Conservation (phyloP, 2,888 invertebrate species). For the Melinaea menophilus region DNA sequence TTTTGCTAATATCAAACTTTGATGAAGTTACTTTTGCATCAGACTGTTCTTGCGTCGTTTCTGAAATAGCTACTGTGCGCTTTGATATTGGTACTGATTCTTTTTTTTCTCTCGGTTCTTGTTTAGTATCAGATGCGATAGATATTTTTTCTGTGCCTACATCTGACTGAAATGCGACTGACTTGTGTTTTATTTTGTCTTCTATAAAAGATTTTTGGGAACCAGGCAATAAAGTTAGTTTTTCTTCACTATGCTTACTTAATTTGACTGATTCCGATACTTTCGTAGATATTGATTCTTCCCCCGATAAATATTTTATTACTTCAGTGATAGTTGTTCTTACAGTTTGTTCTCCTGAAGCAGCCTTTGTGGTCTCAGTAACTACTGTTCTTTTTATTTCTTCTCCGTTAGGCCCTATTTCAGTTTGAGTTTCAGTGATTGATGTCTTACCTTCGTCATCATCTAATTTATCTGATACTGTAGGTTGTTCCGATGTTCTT, state of each 20-base stretch:
- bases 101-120: background rate
- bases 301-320: conserved; percentile 31
- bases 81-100: conserved; percentile 39
- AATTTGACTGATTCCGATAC: conserved; percentile 28
- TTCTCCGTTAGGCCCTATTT: conserved; percentile 26
- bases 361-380: conserved; percentile 27
- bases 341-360: conserved; percentile 30
- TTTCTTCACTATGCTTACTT: conserved; percentile 11
- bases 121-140: background rate
- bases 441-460: conserved; percentile 16
- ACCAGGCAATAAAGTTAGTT: conserved; percentile 20
- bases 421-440: conserved; percentile 21
- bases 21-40: conserved; percentile 42
- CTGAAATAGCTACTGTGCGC: conserved; percentile 37
- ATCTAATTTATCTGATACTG: conserved; percentile 10
- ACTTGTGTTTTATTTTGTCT: conserved; percentile 6
- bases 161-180: conserved; percentile 2
- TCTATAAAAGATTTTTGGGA: conserved; percentile 13
- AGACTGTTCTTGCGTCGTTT: background rate
- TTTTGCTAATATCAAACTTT: conserved; percentile 67
- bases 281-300: conserved; percentile 30
- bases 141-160: background rate
- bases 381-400: conserved; percentile 28
- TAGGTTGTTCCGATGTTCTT: conserved; percentile 3
- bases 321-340: conserved; percentile 29